Conservation (phyloP, 53 echinoderm and acorn worm genomes). For the Henricia sp. region DNA sequence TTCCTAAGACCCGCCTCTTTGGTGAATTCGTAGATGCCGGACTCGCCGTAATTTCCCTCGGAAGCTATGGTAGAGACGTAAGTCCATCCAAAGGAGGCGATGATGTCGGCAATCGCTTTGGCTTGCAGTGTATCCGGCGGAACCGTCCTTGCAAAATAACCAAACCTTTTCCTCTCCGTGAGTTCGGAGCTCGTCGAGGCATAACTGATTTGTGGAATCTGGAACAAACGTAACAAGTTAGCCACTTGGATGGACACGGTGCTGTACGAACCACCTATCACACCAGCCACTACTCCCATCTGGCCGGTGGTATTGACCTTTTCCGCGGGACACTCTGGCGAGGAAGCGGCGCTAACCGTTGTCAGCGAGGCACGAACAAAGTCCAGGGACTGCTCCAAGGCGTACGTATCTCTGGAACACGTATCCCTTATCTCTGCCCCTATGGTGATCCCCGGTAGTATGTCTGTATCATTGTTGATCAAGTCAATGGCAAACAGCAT, state of each 20-base stretch:
- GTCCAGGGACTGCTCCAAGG: slow-evolving; percentile 93
- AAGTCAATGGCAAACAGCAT: slow-evolving; percentile 94
- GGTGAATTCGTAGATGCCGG: slow-evolving; percentile 89
- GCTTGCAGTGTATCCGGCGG: slow-evolving; percentile 98
- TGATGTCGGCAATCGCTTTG: slow-evolving; percentile 92
- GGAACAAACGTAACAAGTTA: slow-evolving; percentile 87
- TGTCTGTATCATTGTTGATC: slow-evolving; percentile 78
- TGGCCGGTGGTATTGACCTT: slow-evolving; percentile 12
- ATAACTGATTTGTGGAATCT: slow-evolving; percentile 98
- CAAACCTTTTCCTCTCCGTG: slow-evolving; percentile 86
- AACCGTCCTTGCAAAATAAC: slow-evolving; percentile 90
- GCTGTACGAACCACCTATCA: slow-evolving; percentile 93
- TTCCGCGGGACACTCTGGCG: slow-evolving; percentile 41
- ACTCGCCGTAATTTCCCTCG: slow-evolving; percentile 93
- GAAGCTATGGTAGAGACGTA: slow-evolving; percentile 97
- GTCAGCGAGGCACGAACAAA: slow-evolving; percentile 91
- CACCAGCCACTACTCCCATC: slow-evolving; percentile 73
- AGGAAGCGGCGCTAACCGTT: slow-evolving; percentile 35
- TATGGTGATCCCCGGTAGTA: slow-evolving; percentile 75
- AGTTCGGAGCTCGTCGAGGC: slow-evolving; percentile 95
- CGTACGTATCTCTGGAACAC: slow-evolving; percentile 90
- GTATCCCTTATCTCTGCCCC: slow-evolving; percentile 92
- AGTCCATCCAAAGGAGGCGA: slow-evolving; percentile 88
- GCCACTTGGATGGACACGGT: slow-evolving; percentile 94
- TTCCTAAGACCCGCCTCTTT: slow-evolving; percentile 84